These are phyloP conservation scores for Paedocypris sp. DNA, from an alignment of 2,113 vertebrate genomes.

Conservation along the genomic window DNA sequence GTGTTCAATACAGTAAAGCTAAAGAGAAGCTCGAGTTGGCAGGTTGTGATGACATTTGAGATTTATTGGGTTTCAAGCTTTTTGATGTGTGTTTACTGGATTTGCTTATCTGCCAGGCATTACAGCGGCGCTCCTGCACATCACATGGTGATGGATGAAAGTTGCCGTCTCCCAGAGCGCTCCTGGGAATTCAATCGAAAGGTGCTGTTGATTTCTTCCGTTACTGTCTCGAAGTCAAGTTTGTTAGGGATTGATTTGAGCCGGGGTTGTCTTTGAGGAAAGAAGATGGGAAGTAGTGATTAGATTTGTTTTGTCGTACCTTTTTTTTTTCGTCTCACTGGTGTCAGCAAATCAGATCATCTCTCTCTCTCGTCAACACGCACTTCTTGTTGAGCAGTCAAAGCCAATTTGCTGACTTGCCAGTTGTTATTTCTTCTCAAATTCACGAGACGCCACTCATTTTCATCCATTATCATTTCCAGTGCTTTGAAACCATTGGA, in stretches of 20 bases:
- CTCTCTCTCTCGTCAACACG: constrained; percentile 57
- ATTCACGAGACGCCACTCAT: background rate
- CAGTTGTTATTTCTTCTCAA: constrained; percentile 36
- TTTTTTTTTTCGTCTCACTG: constrained; percentile 35
- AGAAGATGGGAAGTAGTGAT: constrained; percentile 56
- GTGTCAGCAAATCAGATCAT: constrained; percentile 61
- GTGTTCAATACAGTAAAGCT: too few relatives aligned
- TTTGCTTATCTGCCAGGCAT: constrained; percentile 29
- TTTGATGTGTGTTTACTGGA: constrained; percentile 40
- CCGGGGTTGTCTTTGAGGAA: constrained; percentile 44
- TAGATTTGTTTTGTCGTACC: constrained; percentile 61
- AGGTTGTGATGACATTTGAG: too few relatives aligned
- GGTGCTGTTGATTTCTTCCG: constrained; percentile 63
- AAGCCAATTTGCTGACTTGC: constrained; percentile 53
- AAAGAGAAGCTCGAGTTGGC: too few relatives aligned
- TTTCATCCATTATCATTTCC: too few relatives aligned
- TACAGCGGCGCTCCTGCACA: constrained; percentile 38
- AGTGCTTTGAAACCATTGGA: too few relatives aligned
- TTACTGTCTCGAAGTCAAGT: constrained; percentile 50
- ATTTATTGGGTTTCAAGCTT: constrained; percentile 41
- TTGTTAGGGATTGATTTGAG: constrained; percentile 69
- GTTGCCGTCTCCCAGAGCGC: constrained; percentile 50
- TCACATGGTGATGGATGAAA: constrained; percentile 69
- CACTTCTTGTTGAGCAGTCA: constrained; percentile 64
- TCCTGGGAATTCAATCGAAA: constrained; percentile 63